Conservation (phyloP, 1,140 invertebrate genomes). For the Formica exsecta region DNA sequence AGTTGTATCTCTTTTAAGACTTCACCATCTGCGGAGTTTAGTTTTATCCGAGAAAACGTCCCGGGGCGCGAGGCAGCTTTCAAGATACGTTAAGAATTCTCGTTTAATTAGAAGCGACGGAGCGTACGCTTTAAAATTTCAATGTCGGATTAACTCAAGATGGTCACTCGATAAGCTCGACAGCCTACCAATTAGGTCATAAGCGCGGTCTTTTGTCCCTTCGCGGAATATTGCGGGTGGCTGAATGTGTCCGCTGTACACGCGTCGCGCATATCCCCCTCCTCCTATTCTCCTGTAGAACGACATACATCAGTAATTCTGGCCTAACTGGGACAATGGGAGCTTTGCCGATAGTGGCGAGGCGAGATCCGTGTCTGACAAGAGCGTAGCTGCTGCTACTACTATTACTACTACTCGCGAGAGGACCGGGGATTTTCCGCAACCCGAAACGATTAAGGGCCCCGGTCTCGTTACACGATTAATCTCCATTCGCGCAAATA, state of each 20-base stretch:
- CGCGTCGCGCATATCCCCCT: conserved; percentile 10
- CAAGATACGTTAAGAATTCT: conserved; percentile 18
- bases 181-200: conserved; percentile 30
- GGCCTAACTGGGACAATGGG: conserved; percentile 59
- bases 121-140: conserved; percentile 9
- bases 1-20: background rate
- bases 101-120: conserved; percentile 14
- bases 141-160: conserved; percentile 31
- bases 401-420: conserved; percentile 38
- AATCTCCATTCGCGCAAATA: conserved; percentile 37
- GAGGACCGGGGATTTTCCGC: conserved; percentile 51
- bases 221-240: background rate
- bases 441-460: conserved; percentile 45
- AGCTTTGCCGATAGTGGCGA: conserved; percentile 54
- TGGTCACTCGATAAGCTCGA: conserved; percentile 50
- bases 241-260: conserved; percentile 8
- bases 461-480: conserved; percentile 57
- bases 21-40: background rate
- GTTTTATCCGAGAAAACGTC: background rate
- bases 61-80: background rate
- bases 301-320: conserved; percentile 58
- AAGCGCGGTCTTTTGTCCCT: conserved; percentile 48
- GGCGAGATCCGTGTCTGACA: conserved; percentile 56
- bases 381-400: conserved; percentile 39
- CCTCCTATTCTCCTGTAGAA: conserved; percentile 13